These are phyloP conservation scores for Machimus atricapillus DNA, from an alignment of 2,888 invertebrate genomes.

Conservation along the genomic window DNA sequence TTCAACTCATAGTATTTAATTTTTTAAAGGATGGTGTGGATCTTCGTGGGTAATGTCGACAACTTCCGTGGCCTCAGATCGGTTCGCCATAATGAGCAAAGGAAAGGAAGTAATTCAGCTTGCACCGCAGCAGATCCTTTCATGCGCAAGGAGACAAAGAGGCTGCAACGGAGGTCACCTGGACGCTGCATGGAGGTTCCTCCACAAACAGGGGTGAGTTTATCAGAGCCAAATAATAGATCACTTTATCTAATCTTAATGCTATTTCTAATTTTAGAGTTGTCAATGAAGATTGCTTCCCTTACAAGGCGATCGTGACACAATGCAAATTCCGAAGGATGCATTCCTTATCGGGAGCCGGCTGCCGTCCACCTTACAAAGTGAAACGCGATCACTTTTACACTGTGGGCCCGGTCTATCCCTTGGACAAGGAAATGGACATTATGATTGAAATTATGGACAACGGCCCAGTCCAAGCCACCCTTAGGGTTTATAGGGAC, in stretches of 20 bases:
- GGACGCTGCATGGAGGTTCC: slow-evolving; percentile 91
- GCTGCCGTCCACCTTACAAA: slow-evolving; percentile 65
- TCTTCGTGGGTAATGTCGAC: slow-evolving; percentile 94
- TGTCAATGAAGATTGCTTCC: slow-evolving; percentile 85
- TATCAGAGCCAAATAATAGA: not conserved
- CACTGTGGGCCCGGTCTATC: slow-evolving; percentile 78
- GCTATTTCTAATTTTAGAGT: slow-evolving; percentile 66
- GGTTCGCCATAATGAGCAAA: slow-evolving; percentile 84
- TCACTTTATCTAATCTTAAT: not conserved
- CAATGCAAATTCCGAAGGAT: slow-evolving; percentile 69
- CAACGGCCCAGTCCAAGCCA: slow-evolving; percentile 94
- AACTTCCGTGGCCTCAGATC: slow-evolving; percentile 79
- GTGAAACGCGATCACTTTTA: slow-evolving; percentile 70
- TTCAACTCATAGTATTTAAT: not conserved
- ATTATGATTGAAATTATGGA: slow-evolving; percentile 91
- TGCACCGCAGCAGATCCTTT: slow-evolving; percentile 85
- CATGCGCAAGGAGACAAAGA: slow-evolving; percentile 81
- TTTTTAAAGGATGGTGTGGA: slow-evolving; percentile 70
- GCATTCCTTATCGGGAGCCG: slow-evolving; percentile 60
- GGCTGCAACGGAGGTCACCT: slow-evolving; percentile 90
- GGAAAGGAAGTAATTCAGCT: slow-evolving; percentile 76
- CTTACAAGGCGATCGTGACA: slow-evolving; percentile 72
- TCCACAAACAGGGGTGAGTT: slow-evolving; percentile 76
- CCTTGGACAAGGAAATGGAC: slow-evolving; percentile 77
- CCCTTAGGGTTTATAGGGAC: slow-evolving; percentile 89